These are phyloP conservation scores for Ceratotherium simum DNA, from an alignment of 2,113 vertebrate species.

Conservation along the genomic window DNA sequence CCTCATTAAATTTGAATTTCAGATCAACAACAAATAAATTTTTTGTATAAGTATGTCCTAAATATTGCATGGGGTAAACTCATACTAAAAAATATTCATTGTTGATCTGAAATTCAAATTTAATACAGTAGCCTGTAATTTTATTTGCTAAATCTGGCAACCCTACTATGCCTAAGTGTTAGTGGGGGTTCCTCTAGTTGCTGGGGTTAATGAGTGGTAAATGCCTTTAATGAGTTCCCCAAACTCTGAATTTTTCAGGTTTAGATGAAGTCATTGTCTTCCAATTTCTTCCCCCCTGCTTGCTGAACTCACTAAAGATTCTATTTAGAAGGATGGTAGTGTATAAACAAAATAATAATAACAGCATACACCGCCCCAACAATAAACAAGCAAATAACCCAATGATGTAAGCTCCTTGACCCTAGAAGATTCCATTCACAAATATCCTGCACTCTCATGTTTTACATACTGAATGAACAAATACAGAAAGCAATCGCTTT, in stretches of 20 bases:
- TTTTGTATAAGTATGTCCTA: neutral
- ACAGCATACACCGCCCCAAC: neutral
- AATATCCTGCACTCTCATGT: neutral
- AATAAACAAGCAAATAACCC: neutral
- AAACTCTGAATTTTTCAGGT: slow-evolving; percentile 36
- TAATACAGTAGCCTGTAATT: neutral
- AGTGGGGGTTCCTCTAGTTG: neutral
- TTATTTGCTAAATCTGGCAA: slow-evolving; percentile 26
- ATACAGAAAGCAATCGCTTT: neutral
- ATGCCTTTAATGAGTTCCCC: neutral
- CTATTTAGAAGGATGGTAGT: neutral
- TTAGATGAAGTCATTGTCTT: neutral
- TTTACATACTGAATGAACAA: neutral
- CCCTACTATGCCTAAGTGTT: neutral
- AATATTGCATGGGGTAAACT: neutral
- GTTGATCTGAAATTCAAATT: slow-evolving; percentile 9
- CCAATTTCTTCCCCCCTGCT: neutral
- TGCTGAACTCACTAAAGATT: neutral
- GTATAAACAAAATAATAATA: neutral
- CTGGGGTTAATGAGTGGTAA: neutral
- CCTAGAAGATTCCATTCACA: neutral
- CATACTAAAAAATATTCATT: neutral
- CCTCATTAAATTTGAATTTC: neutral
- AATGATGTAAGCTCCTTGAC: neutral
- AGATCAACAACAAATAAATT: neutral